Evolutionary conservation across 2,113 vertebrate species (phyloP).

Genomic region (Acanthochromis polyacanthus): DNA sequence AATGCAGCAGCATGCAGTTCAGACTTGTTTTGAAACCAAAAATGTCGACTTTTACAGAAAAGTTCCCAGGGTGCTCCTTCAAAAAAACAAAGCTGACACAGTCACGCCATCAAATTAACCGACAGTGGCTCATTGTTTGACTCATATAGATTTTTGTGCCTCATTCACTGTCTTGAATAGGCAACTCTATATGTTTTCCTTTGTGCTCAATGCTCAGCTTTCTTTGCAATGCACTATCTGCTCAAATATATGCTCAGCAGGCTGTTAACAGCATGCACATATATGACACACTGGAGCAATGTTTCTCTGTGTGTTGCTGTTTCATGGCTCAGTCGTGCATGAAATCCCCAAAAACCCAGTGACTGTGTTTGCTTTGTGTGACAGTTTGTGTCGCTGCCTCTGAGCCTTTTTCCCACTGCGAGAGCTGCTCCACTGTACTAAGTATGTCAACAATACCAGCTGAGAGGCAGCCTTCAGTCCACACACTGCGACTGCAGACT

Average conservation of each 20-base stretch:
- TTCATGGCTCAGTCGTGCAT: slow-evolving; percentile 45
- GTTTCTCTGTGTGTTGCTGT: slow-evolving; percentile 14
- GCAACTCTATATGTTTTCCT: neutral
- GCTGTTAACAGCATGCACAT: slow-evolving; percentile 37
- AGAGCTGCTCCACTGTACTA: slow-evolving; percentile 70
- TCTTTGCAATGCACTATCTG: neutral
- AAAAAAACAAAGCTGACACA: too few species aligned
- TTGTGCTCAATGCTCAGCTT: neutral
- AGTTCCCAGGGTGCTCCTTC: too few species aligned
- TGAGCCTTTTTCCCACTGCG: slow-evolving; percentile 65
- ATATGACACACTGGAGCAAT: slow-evolving; percentile 10
- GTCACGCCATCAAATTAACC: too few species aligned
- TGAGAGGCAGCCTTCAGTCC: slow-evolving; percentile 78
- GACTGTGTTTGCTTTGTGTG: slow-evolving; percentile 72
- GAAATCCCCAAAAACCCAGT: slow-evolving; percentile 51
- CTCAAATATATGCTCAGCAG: slow-evolving; percentile 30
- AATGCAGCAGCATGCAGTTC: too few species aligned
- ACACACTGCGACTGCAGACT: slow-evolving; percentile 61
- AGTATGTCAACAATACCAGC: slow-evolving; percentile 79
- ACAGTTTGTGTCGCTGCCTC: slow-evolving; percentile 72
- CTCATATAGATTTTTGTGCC: neutral
- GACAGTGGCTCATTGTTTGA: too few species aligned
- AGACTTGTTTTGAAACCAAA: too few species aligned
- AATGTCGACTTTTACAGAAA: too few species aligned
- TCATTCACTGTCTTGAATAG: slow-evolving; percentile 8